Evolutionary conservation across 2,888 invertebrate genomes (phyloP), one percentile per base, ranked within the genome.

Genomic region (Eulithis prunata): DNA sequence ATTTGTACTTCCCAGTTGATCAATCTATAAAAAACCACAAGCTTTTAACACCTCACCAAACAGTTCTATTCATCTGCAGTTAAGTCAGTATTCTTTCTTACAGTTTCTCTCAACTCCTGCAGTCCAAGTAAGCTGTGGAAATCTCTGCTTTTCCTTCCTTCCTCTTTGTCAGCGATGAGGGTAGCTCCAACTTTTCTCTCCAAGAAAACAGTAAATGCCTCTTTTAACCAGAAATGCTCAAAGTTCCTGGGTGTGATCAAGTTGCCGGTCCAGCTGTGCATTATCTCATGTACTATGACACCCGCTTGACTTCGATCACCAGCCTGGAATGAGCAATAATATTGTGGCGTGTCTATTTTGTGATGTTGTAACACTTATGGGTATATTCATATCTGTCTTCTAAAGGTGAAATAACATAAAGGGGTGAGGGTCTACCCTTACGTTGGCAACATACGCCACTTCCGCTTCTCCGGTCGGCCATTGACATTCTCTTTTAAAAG

Each of bases 201-300:
- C 1, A 98, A 93, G 89, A 98, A 99, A 61, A 97, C 96, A 0
- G 99, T 99, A 85, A 97, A 97, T 0, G 99, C 99, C 90, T 99
- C 99, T 82, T 99, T 99, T 21, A 99, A 93, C 99, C 99, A 99
- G 89, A 99, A 99, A 86, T 99, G 97, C 84, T 99, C 98, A 83
- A 97, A 98, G 86, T 97, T 98, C 69, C 94, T 94, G 85, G 98
- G 99, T 0, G 99, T 99, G 36, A 99, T 97, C 70, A 99, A 93
- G 89, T 99, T 99, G 11, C 99, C 98, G 2, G 98, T 97, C 98
- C 98, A 98, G 79, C 97, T 98, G 92, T 99, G 99, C 64, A 98
- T 95, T 75, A 99, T 98, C 91, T 99, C 99, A 88, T 99, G 99
- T 2, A 98, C 98, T 71, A 99, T 96, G 0, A 99, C 98, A 85